phyloP scores from a whole-genome alignment of 2,113 vertebrate species.

The Montifringilla adamsi region DNA sequence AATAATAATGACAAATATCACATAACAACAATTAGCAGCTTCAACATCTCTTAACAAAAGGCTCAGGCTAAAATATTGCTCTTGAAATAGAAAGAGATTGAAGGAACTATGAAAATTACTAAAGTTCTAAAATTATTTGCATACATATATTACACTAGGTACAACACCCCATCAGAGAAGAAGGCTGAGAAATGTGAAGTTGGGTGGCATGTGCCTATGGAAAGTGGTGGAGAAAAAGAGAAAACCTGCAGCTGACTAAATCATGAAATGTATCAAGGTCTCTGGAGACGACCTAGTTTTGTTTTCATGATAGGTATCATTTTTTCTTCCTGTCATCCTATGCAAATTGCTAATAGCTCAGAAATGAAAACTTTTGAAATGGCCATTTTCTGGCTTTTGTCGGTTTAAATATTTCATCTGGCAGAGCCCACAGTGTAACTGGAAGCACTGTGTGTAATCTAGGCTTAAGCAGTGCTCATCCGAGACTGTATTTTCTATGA shows the following conservation, averaged over 20 bases:
- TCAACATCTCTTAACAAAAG: background rate
- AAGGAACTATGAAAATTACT: slow-evolving; percentile 15
- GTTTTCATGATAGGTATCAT: background rate
- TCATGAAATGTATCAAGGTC: slow-evolving; percentile 16
- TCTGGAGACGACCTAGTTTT: slow-evolving; percentile 30
- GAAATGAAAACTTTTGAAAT: slow-evolving; percentile 43
- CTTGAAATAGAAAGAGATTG: background rate
- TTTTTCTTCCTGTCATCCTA: slow-evolving; percentile 38
- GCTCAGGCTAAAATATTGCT: background rate
- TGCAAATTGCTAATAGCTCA: slow-evolving; percentile 47
- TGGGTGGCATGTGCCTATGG: background rate
- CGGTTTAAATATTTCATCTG: slow-evolving; percentile 28
- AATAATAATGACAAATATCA: background rate
- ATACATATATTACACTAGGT: background rate
- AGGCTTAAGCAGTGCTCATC: background rate
- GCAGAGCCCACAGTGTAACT: background rate
- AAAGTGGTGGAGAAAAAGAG: slow-evolving; percentile 26
- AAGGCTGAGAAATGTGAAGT: background rate
- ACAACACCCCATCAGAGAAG: slow-evolving; percentile 26
- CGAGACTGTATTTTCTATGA: background rate
- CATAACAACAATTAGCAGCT: background rate
- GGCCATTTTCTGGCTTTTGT: slow-evolving; percentile 21
- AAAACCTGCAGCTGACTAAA: slow-evolving; percentile 45
- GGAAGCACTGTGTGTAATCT: background rate
- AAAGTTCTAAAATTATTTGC: background rate